Base-by-base conservation (phyloP, 2,888 invertebrate species). In the Sinotaia quadrata region DNA sequence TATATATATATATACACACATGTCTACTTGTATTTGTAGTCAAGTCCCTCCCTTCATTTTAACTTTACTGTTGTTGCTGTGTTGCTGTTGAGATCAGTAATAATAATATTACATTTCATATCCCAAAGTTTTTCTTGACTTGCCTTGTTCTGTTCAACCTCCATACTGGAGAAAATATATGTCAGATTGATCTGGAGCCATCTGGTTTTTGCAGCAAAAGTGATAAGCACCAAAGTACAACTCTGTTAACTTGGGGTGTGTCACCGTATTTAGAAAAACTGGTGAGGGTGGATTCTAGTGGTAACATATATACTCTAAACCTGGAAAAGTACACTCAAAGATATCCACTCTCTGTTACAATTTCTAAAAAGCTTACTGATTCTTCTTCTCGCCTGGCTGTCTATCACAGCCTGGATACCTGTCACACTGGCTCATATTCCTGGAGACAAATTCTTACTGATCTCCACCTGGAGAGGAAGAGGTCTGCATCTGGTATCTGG, bases 211-310 rank as follows among this genome's bases (percentile, higher is more conserved):
- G 18, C 41, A 41, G 41, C 41, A 41, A 18, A 8, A 24, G 18
- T 47, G 47, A 47, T 12, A 18, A 24, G 5, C 21, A 1, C 24
- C 21, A 24, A 8, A 18, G 18, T 51, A 18, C 33, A 36, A 18
- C 52, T 31, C 21, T 67, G 12, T 4, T 58, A 27, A 47, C 47
- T 7, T 76, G 76, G 76, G 52, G 60, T 33, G 5, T 73, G 21
- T 73, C 74, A 27, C 57, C 69, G 36, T 68, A 74, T 49, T 52
- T 74, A 10, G 51, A 51, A 33, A 47, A 37, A 12, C 52, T 76
- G 29, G 24, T 71, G 51, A 57, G 73, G 36, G 49, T 72, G 12
- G 33, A 57, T 47, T 49, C 67, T 34, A 61, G 68, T 18, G 70
- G 68, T 57, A 54, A 36, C 41, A 33, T 76, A 3, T 34, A 63